Evolutionary conservation across 1,140 invertebrate species (phyloP).

Genomic region (Nilaparvata lugens): DNA sequence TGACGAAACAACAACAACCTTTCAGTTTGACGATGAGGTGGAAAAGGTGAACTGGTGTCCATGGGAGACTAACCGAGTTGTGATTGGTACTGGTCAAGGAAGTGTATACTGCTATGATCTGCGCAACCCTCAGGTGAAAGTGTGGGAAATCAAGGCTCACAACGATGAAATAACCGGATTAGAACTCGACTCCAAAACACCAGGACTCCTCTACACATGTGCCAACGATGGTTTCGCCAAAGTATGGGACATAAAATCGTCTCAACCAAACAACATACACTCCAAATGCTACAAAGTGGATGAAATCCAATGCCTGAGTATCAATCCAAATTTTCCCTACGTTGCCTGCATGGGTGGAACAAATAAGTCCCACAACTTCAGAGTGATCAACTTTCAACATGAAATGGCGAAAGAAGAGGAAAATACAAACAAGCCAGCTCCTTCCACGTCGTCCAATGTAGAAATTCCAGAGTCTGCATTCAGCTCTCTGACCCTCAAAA

Average conservation of each 20-base stretch:
- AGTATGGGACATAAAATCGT: slow-evolving; percentile 59
- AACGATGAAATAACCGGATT: slow-evolving; percentile 68
- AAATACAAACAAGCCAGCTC: background rate
- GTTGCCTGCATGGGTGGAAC: slow-evolving; percentile 74
- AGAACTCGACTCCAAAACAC: slow-evolving; percentile 29
- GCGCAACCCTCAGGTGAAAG: slow-evolving; percentile 47
- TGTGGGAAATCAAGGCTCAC: slow-evolving; percentile 74
- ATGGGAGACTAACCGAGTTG: slow-evolving; percentile 57
- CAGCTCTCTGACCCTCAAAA: background rate
- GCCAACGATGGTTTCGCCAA: slow-evolving; percentile 65
- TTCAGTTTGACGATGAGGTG: slow-evolving; percentile 68
- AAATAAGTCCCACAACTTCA: slow-evolving; percentile 66
- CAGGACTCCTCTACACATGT: slow-evolving; percentile 48
- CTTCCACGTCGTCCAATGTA: background rate
- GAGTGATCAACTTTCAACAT: slow-evolving; percentile 49
- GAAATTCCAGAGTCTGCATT: background rate
- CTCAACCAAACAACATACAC: slow-evolving; percentile 38
- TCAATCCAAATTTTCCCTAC: slow-evolving; percentile 72
- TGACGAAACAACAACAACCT: slow-evolving; percentile 51
- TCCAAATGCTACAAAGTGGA: slow-evolving; percentile 57
- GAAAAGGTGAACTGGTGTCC: slow-evolving; percentile 83
- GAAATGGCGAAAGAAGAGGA: background rate
- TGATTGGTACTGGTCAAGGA: slow-evolving; percentile 71
- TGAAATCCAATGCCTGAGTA: slow-evolving; percentile 57
- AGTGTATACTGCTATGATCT: slow-evolving; percentile 71